A percentile compares a stretch with the other conserved stretches of the same genome.
Evolutionary conservation across 2,113 vertebrate species (phyloP).

Genomic region (Blennius ocellaris): DNA sequence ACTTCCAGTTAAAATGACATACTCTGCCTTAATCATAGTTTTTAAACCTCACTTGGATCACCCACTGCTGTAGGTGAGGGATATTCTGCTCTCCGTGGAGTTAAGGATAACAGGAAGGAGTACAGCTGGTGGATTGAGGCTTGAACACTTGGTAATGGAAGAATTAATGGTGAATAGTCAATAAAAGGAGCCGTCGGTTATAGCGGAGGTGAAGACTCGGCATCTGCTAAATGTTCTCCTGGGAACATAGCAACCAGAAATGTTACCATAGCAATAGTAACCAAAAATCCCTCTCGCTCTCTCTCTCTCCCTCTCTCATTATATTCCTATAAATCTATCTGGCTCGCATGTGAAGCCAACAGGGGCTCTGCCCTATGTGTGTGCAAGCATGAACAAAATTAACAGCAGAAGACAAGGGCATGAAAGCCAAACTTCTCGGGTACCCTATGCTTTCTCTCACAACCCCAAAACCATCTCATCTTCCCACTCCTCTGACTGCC

Average conservation of each 20-base stretch:
- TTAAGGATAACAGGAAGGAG: neutral
- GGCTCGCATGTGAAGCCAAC: neutral
- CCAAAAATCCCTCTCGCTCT: slow-evolving; percentile 23
- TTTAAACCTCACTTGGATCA: slow-evolving; percentile 28
- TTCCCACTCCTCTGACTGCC: neutral
- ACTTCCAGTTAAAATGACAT: neutral
- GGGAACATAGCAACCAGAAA: slow-evolving; percentile 52
- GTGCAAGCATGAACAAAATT: neutral
- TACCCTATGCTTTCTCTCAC: neutral
- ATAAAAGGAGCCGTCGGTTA: slow-evolving; percentile 11
- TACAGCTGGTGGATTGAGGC: slow-evolving; percentile 14
- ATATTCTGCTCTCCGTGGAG: slow-evolving; percentile 11
- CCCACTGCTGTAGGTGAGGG: slow-evolving; percentile 50
- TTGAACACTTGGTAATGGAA: neutral
- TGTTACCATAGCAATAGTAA: slow-evolving; percentile 64
- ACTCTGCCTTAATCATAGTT: slow-evolving; percentile 42
- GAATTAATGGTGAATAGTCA: neutral
- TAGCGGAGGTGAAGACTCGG: slow-evolving; percentile 7
- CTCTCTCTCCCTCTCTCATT: too few relatives aligned
- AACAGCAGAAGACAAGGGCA: neutral
- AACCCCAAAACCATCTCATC: neutral
- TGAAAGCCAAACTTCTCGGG: neutral
- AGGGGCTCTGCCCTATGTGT: neutral
- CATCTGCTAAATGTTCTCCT: slow-evolving; percentile 34
- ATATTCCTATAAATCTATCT: slow-evolving; percentile 1